Evolutionary conservation across 2,888 invertebrate genomes (phyloP).

Genomic region (Dynastes tityus): DNA sequence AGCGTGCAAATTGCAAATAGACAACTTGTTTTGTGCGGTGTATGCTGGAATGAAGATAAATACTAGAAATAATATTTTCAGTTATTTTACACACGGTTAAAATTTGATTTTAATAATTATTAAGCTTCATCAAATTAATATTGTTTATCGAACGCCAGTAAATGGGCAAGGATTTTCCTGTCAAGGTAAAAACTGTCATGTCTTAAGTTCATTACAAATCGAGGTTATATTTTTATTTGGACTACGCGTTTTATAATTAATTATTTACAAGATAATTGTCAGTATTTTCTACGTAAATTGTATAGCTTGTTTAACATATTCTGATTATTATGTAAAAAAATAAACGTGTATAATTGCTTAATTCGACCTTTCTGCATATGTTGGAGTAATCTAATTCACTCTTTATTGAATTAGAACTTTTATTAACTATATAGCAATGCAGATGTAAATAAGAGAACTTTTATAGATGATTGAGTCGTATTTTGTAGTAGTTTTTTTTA

Average conservation of each 20-base stretch:
- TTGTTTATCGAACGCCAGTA: not conserved
- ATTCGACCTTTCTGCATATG: constrained; percentile 38
- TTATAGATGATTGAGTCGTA: not conserved
- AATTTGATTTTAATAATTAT: not conserved
- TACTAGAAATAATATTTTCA: constrained; percentile 11
- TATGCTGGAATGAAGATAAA: constrained; percentile 26
- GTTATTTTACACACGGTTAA: not conserved
- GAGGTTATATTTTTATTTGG: constrained; percentile 40
- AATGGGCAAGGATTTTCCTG: constrained; percentile 22
- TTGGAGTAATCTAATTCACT: constrained; percentile 42
- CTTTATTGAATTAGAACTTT: constrained; percentile 40
- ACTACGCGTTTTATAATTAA: constrained; percentile 42
- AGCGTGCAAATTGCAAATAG: not conserved
- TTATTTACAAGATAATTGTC: constrained; percentile 29
- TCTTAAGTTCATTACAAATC: constrained; percentile 38
- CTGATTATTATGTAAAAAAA: constrained; percentile 21
- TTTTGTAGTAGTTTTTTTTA: too few relatives aligned
- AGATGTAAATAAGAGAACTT: constrained; percentile 24
- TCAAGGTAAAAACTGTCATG: constrained; percentile 40
- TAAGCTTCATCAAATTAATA: not conserved
- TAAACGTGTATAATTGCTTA: constrained; percentile 36
- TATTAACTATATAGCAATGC: constrained; percentile 3
- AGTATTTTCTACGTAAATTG: constrained; percentile 40
- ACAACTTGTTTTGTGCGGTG: constrained; percentile 12
- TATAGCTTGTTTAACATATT: constrained; percentile 39